Conservation (phyloP, 2,797 vertebrate genomes). For the Sebastes elongatus region DNA sequence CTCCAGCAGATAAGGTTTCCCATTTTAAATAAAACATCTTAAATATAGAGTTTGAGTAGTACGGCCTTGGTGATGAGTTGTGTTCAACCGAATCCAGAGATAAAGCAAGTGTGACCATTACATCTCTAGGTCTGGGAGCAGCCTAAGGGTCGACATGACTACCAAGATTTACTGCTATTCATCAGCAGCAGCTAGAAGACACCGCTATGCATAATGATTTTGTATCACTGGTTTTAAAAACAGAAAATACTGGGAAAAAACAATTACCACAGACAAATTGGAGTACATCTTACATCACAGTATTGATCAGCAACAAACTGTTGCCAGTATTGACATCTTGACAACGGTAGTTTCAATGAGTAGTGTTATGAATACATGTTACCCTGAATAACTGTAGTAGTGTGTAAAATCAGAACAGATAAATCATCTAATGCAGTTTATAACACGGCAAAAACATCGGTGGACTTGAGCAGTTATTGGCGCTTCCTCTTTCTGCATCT, state of each 20-base stretch:
- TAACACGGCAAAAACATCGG: neutral
- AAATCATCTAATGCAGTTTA: neutral
- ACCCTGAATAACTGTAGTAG: neutral
- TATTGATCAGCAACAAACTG: conserved; percentile 1
- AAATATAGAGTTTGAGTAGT: conserved; percentile 71
- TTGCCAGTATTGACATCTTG: neutral
- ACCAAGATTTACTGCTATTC: neutral
- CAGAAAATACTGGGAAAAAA: neutral
- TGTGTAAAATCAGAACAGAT: neutral
- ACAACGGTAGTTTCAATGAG: neutral
- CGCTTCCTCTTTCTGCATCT: conserved; percentile 72
- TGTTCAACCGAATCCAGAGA: conserved; percentile 35
- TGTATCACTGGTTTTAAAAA: neutral
- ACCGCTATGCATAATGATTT: neutral
- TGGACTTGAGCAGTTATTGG: conserved; percentile 25
- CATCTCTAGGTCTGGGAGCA: neutral
- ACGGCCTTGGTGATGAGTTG: conserved; percentile 24
- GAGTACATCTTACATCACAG: neutral
- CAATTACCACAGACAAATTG: neutral
- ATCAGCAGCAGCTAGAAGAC: neutral
- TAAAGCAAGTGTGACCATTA: conserved; percentile 26
- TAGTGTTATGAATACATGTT: neutral
- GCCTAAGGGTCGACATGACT: neutral
- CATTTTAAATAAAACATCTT: conserved; percentile 87
- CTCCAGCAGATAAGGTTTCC: conserved; percentile 70